phyloP scores from a whole-genome alignment of 2,888 invertebrate species.

The Encarsia formosa region DNA sequence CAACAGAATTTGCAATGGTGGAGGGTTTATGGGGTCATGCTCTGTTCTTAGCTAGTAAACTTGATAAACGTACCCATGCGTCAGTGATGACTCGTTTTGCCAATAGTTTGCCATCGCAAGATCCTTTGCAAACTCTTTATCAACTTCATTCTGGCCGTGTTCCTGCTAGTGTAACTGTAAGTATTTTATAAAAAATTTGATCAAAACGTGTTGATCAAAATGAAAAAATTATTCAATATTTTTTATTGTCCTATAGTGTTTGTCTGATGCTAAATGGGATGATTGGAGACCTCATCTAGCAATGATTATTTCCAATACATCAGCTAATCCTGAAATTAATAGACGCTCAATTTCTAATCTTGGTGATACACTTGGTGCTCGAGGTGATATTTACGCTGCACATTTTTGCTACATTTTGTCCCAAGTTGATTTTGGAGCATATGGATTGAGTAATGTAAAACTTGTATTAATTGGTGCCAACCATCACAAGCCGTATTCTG shows the following conservation, averaged over 20 bases:
- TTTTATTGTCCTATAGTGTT: slow-evolving; percentile 53
- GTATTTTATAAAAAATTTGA: slow-evolving; percentile 7
- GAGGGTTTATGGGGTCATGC: slow-evolving; percentile 92
- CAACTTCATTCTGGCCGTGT: slow-evolving; percentile 81
- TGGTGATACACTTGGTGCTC: slow-evolving; percentile 66
- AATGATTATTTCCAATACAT: slow-evolving; percentile 85
- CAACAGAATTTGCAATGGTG: slow-evolving; percentile 83
- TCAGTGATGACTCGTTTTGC: slow-evolving; percentile 86
- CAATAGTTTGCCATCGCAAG: slow-evolving; percentile 73
- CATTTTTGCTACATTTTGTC: slow-evolving; percentile 96
- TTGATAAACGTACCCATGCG: slow-evolving; percentile 80
- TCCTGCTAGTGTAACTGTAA: slow-evolving; percentile 68
- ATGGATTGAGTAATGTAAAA: slow-evolving; percentile 58
- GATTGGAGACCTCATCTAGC: slow-evolving; percentile 98
- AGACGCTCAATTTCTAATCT: slow-evolving; percentile 70
- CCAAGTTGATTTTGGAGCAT: slow-evolving; percentile 59
- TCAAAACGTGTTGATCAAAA: too few species aligned
- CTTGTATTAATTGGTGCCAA: slow-evolving; percentile 76
- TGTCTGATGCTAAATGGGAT: slow-evolving; percentile 72
- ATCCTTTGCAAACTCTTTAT: slow-evolving; percentile 92
- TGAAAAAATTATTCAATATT: too few species aligned
- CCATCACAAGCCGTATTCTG: slow-evolving; percentile 59
- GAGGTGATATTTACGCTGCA: slow-evolving; percentile 83
- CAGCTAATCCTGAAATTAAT: slow-evolving; percentile 72
- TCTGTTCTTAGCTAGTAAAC: slow-evolving; percentile 80